Percentiles rank a stretch among this genome's conserved stretches.
Evolutionary conservation across 1,140 invertebrate species (phyloP).

Genomic region (Nilaparvata lugens): DNA sequence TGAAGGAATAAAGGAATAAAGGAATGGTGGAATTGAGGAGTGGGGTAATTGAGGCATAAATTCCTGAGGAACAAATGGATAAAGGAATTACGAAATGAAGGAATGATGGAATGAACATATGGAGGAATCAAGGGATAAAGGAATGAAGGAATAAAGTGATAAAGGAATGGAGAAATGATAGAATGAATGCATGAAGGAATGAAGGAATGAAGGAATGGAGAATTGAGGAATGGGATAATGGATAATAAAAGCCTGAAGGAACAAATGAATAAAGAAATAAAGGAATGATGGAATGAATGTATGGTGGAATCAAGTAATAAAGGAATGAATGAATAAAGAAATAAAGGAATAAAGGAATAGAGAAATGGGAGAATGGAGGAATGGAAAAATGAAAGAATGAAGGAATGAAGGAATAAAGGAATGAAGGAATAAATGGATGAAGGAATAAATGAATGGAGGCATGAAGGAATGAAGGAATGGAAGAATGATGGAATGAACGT

Average conservation of each 20-base stretch:
- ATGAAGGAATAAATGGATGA: background rate
- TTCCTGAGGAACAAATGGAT: no score
- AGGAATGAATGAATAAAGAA: background rate
- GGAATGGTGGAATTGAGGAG: background rate
- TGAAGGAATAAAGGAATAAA: background rate
- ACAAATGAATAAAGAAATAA: no score
- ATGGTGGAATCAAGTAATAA: no score
- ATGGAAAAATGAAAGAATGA: background rate
- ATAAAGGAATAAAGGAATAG: background rate
- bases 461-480: background rate
- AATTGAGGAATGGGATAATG: background rate
- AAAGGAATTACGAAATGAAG: background rate
- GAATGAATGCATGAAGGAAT: background rate
- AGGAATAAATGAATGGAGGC: background rate
- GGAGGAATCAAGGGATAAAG: background rate
- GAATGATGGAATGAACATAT: background rate
- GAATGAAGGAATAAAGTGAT: background rate
- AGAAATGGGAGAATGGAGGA: background rate
- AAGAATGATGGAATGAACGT: no score
- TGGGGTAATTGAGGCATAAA: background rate
- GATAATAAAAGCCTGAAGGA: no score
- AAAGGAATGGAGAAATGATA: background rate
- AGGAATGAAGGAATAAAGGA: background rate
- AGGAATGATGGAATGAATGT: no score
- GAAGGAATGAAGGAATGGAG: background rate